phyloP scores from a whole-genome alignment of 2,888 invertebrate genomes.

The Tiliacea aurago region DNA sequence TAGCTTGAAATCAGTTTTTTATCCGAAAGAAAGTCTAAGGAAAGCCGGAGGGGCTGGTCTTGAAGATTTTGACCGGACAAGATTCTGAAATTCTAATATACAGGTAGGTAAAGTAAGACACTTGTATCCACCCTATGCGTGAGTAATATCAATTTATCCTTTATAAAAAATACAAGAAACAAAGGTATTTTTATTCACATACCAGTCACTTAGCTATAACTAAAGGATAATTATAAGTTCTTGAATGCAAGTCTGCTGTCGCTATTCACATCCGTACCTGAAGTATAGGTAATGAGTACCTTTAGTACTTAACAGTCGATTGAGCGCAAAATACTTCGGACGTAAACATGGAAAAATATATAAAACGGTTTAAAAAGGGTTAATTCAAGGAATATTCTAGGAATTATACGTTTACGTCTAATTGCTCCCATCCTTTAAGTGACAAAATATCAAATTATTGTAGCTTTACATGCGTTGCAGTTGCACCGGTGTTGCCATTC shows the following conservation, averaged over 20 bases:
- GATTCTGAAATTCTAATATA: background rate
- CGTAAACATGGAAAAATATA: constrained; percentile 16
- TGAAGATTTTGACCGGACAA: background rate
- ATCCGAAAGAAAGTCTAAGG: background rate
- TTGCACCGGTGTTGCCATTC: background rate
- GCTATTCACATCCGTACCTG: constrained; percentile 50
- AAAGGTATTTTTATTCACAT: constrained; percentile 27
- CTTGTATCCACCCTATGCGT: background rate
- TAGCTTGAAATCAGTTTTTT: background rate
- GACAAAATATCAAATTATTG: constrained; percentile 32
- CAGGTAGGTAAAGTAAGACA: background rate
- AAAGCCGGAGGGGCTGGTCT: background rate
- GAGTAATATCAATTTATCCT: constrained; percentile 26
- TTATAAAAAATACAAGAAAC: constrained; percentile 26
- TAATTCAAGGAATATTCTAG: constrained; percentile 11
- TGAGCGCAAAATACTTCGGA: constrained; percentile 33
- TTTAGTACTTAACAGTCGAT: constrained; percentile 24
- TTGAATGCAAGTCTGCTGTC: constrained; percentile 41
- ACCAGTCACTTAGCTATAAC: constrained; percentile 22
- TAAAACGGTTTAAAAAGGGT: constrained; percentile 1
- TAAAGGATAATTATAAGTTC: constrained; percentile 49
- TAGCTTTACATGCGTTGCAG: background rate
- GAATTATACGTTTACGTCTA: constrained; percentile 20
- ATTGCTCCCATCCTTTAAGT: constrained; percentile 26
- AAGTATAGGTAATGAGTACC: constrained; percentile 47